Percentiles rank a stretch among this genome's conserved stretches.
Evolutionary conservation across 2,113 vertebrate genomes (phyloP).

Genomic region (Oreochromis aureus): DNA sequence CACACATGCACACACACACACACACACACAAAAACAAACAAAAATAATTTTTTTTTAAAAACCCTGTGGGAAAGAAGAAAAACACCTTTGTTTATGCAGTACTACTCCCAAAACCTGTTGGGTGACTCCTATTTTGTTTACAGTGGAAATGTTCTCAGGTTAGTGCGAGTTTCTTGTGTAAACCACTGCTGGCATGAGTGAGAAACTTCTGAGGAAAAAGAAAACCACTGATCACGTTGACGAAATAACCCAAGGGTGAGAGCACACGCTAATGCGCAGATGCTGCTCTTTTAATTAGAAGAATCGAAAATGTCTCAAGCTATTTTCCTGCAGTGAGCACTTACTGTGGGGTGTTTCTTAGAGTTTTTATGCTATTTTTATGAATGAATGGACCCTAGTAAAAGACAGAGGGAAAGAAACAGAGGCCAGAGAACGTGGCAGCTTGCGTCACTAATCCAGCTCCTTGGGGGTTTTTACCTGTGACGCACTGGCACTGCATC

Average conservation of each 20-base stretch:
- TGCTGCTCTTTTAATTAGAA: background rate
- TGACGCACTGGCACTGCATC: background rate
- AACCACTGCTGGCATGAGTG: background rate
- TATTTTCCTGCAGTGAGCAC: background rate
- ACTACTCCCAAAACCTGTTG: background rate
- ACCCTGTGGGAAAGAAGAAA: background rate
- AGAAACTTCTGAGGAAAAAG: background rate
- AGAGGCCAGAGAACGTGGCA: background rate
- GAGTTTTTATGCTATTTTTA: background rate
- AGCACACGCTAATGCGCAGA: background rate
- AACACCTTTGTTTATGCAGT: background rate
- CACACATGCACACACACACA: rapidly evolving
- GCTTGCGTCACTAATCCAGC: background rate
- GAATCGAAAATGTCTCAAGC: background rate
- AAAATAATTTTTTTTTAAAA: background rate
- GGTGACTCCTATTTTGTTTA: background rate
- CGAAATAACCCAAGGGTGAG: background rate
- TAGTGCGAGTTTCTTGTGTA: background rate
- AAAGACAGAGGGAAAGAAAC: background rate
- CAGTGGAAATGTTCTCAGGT: background rate
- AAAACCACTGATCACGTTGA: background rate
- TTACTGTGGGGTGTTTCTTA: background rate
- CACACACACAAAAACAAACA: rapidly evolving
- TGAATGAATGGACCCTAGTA: background rate
- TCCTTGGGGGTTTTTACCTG: background rate